A percentile compares a stretch with the other conserved stretches of the same genome.
Conservation (phyloP, 2,113 vertebrate species). For the Tyto alba region DNA sequence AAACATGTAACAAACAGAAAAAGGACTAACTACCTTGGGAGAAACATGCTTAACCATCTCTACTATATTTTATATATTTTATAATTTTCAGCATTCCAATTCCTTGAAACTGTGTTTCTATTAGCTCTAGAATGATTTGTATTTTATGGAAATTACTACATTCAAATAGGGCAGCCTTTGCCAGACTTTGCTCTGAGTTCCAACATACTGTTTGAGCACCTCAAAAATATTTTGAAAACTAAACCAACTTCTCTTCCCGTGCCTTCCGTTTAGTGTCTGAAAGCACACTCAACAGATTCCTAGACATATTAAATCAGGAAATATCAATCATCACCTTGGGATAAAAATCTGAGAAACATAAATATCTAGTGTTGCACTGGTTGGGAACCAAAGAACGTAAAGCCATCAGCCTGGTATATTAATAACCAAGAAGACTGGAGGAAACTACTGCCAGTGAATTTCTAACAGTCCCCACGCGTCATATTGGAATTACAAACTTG, state of each 20-base stretch:
- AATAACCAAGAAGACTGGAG: not conserved
- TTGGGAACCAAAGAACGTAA: not conserved
- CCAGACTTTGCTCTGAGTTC: not conserved
- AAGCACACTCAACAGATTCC: not conserved
- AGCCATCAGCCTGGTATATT: not conserved
- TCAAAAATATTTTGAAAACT: not conserved
- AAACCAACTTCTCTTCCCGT: not conserved
- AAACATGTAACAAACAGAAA: accelerated
- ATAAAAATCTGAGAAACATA: not conserved
- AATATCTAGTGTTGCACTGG: not conserved
- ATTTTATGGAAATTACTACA: not conserved
- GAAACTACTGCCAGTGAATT: not conserved
- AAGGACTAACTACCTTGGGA: not conserved
- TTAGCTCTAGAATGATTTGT: not conserved
- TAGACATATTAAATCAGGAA: not conserved
- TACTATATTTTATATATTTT: no score
- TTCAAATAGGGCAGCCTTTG: not conserved
- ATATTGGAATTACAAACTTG: not conserved
- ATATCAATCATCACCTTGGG: not conserved
- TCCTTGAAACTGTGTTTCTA: not conserved
- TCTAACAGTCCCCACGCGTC: not conserved
- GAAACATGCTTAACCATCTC: not conserved
- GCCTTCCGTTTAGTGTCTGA: not conserved
- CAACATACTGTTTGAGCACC: not conserved
- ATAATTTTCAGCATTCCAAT: not conserved